Evolutionary conservation across 2,888 invertebrate genomes (phyloP).

Genomic region (Cyclophora albipunctata): DNA sequence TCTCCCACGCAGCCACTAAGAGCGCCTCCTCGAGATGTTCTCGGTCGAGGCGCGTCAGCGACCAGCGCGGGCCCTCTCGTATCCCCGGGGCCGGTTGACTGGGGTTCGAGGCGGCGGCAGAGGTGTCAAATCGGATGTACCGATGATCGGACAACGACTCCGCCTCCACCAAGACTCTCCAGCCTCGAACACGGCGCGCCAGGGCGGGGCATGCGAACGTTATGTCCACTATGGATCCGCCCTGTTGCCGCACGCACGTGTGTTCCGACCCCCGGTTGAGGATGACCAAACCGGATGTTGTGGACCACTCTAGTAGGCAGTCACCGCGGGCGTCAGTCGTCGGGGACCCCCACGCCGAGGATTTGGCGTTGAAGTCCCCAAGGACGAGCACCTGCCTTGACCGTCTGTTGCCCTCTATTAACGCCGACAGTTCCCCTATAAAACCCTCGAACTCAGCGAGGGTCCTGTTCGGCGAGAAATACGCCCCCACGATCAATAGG

Average conservation of each 20-base stretch:
- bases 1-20: conserved; percentile 8
- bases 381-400: conserved; percentile 1
- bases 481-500: conserved; percentile 8
- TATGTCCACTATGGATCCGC: conserved; percentile 3
- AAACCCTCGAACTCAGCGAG: conserved; percentile 17
- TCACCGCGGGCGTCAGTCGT: background rate
- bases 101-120: background rate
- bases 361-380: conserved; percentile 16
- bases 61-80: conserved; percentile 8
- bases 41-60: conserved; percentile 2
- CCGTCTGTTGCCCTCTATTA: conserved; percentile 1
- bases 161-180: background rate
- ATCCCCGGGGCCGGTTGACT: background rate
- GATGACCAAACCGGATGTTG: background rate
- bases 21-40: conserved; percentile 9
- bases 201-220: conserved; percentile 2
- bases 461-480: conserved; percentile 17
- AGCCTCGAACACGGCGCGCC: background rate
- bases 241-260: conserved; percentile 3
- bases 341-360: conserved; percentile 13
- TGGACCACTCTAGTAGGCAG: background rate
- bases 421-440: background rate
- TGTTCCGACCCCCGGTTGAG: background rate
- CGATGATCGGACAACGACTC: conserved; percentile 2
- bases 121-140: conserved; percentile 1